Evolutionary conservation across 2,888 invertebrate genomes (phyloP), one percentile per base, ranked within the genome.

Genomic region (Petrolisthes cinctipes): DNA sequence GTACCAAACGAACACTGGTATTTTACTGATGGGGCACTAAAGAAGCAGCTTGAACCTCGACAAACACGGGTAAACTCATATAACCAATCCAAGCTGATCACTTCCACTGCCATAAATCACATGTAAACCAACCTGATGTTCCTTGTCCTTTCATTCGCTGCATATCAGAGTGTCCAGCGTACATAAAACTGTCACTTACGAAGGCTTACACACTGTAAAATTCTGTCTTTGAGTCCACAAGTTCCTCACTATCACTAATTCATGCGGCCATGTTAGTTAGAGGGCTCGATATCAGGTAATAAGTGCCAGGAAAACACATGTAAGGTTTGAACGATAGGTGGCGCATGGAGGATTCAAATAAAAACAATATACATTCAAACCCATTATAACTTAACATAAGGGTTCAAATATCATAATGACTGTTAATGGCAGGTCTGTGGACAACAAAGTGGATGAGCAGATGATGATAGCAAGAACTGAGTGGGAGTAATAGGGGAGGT

Each of bases 131-230:
- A 90, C 90, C 90, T 90, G 88, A 87, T 71, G 85, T 90, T 86
- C 89, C 90, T 85, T 90, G 90, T 88, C 90, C 90, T 89, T 90
- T 90, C 86, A 90, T 90, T 86, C 90, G 90, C 89, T 90, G 90
- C 90, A 90, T 90, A 90, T 90, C 90, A 90, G 86, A 86, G 82
- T 89, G 86, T 86, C 85, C 89, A 90, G 87, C 88, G 88, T 88
- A 88, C 88, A 88, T 88, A 88, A 57, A 88, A 88, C 51, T 85
- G 85, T 88, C 85, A 82, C 82, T 88, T 85, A 68, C n/a, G 54
- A 78, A 82, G 54, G 57, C 53, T 82, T 75, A 82, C 78, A 90
- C 76, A 85, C 73, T 66, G 68, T 82, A 87, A 81, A 82, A 86
- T 68, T 90, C 82, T 78, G 81, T 83, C 76, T 76, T 86, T 86